phyloP scores from a whole-genome alignment of 2,888 invertebrate species.

The Drosophila fulvimacula region DNA sequence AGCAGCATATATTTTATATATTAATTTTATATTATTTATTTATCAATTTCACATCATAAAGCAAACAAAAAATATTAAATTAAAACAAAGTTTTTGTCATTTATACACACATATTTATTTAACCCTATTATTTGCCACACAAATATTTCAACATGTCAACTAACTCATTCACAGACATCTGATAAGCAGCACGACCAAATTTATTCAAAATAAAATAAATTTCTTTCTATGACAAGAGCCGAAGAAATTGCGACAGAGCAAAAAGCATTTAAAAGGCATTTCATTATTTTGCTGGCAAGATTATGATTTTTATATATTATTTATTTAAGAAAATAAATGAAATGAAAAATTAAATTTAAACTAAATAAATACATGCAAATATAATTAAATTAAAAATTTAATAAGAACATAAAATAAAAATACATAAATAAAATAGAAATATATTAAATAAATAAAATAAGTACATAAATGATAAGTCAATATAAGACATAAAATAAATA shows the following conservation, averaged over 20 bases:
- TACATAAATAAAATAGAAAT: too few relatives aligned
- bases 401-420: too few relatives aligned
- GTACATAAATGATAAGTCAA: too few relatives aligned
- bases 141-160: conserved; percentile 7
- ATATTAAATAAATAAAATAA: too few relatives aligned
- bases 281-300: not conserved
- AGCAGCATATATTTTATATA: not conserved
- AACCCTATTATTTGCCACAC: conserved; percentile 1
- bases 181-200: not conserved
- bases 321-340: not conserved
- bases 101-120: not conserved
- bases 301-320: not conserved
- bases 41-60: not conserved
- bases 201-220: not conserved
- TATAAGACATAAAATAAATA: too few relatives aligned
- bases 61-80: not conserved
- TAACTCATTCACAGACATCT: not conserved
- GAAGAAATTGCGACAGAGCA: not conserved
- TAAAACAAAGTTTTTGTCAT: not conserved
- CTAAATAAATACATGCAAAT: too few relatives aligned
- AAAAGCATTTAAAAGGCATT: not conserved
- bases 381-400: too few relatives aligned
- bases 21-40: not conserved
- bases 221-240: not conserved
- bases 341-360: too few relatives aligned